A percentile compares a stretch with the other conserved stretches of the same genome.
phyloP scores from a whole-genome alignment of 1,140 invertebrate genomes.

The Caenorhabditis inopinata region DNA sequence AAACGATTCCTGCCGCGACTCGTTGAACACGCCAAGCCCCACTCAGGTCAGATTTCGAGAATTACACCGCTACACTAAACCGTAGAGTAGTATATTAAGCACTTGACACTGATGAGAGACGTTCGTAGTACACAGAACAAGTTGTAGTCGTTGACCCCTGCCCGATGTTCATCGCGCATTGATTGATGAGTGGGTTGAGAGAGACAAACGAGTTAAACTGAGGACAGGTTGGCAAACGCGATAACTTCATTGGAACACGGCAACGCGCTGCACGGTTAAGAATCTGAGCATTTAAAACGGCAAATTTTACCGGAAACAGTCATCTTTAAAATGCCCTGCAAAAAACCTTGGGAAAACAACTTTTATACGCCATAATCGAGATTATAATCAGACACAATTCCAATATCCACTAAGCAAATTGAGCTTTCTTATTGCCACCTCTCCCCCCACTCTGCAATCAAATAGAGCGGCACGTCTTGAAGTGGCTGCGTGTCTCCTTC shows the following conservation, averaged over 20 bases:
- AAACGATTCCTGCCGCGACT: conserved; percentile 58
- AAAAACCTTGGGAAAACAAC: neutral
- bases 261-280: too few relatives aligned
- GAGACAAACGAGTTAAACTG: neutral
- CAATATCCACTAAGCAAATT: neutral
- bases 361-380: neutral
- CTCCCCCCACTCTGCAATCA: too few relatives aligned
- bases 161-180: neutral
- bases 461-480: conserved; percentile 24
- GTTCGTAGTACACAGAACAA: conserved; percentile 8
- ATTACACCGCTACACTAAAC: conserved; percentile 12
- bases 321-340: neutral
- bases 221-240: neutral
- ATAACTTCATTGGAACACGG: too few relatives aligned
- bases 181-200: conserved; percentile 17
- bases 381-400: neutral
- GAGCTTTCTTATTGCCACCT: conserved; percentile 8
- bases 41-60: conserved; percentile 54
- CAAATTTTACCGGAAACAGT: too few relatives aligned
- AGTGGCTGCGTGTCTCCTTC: neutral
- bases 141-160: neutral
- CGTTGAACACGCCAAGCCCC: conserved; percentile 59
- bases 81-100: neutral
- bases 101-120: conserved; percentile 20
- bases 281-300: too few relatives aligned